Conservation (phyloP, 1,140 invertebrate species). For the Thereuonema tuberculata region DNA sequence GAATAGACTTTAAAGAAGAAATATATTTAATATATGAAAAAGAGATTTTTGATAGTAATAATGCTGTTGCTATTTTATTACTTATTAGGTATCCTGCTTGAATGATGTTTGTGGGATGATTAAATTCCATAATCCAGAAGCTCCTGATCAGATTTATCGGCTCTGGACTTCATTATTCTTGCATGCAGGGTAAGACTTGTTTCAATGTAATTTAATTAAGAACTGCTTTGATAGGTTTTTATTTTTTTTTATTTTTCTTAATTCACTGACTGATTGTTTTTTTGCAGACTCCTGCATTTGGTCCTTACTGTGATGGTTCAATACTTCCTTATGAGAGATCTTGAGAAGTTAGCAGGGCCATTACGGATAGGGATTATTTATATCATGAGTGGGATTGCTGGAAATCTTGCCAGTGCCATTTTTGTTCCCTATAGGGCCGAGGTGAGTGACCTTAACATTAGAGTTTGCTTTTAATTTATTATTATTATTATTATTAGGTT, state of each 20-base stretch:
- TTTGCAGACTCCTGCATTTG: slow-evolving; percentile 67
- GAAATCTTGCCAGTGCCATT: slow-evolving; percentile 92
- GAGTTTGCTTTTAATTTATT: too few species aligned
- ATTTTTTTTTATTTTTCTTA: too few species aligned
- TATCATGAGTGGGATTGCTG: slow-evolving; percentile 81
- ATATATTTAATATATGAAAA: too few species aligned
- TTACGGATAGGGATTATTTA: slow-evolving; percentile 86
- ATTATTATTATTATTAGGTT: too few species aligned
- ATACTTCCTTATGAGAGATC: slow-evolving; percentile 83
- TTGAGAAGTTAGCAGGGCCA: slow-evolving; percentile 90
- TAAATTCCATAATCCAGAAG: slow-evolving; percentile 77
- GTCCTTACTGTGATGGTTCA: slow-evolving; percentile 79
- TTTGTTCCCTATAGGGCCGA: slow-evolving; percentile 97
- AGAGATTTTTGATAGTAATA: too few species aligned
- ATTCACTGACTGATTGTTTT: too few species aligned
- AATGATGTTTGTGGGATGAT: slow-evolving; percentile 98
- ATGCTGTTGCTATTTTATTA: too few species aligned
- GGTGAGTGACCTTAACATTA: too few species aligned
- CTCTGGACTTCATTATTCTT: slow-evolving; percentile 93
- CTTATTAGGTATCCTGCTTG: slow-evolving; percentile 77
- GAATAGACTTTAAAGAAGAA: too few species aligned
- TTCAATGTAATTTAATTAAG: not conserved
- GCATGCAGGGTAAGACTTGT: slow-evolving; percentile 65
- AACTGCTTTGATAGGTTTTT: not conserved
- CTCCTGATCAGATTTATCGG: slow-evolving; percentile 95